A percentile compares a stretch with the other conserved stretches of the same genome.
Evolutionary conservation across 1,140 invertebrate species (phyloP).

Genomic region (Pomacea maculata): DNA sequence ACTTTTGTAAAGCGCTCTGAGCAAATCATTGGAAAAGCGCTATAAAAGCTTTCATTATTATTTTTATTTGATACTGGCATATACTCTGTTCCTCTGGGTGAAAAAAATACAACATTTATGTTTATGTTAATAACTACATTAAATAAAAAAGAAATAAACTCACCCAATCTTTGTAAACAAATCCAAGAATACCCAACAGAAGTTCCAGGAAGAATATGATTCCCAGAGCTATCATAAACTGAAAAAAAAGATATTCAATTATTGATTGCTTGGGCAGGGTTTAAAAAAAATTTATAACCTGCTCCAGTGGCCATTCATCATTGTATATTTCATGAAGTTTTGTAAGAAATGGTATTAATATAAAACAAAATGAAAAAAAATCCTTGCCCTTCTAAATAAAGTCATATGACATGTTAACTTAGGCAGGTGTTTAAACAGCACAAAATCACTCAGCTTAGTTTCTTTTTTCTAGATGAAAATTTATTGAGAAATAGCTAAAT

Average conservation of each 20-base stretch:
- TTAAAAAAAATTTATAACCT: background rate
- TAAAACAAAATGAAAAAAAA: background rate
- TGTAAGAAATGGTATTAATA: background rate
- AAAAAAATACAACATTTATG: too few relatives aligned
- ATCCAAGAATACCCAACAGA: slow-evolving; percentile 88
- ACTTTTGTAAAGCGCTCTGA: too few relatives aligned
- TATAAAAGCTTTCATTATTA: too few relatives aligned
- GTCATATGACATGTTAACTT: background rate
- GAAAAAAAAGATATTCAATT: slow-evolving; percentile 65
- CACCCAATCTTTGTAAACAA: slow-evolving; percentile 97
- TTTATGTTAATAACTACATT: too few relatives aligned
- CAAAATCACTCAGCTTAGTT: background rate
- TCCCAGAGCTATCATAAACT: slow-evolving; percentile 94
- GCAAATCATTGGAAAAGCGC: too few relatives aligned
- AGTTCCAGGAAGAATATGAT: slow-evolving; percentile 90
- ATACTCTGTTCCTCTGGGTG: too few relatives aligned
- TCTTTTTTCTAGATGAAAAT: background rate
- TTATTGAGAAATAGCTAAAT: background rate
- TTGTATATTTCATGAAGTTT: background rate
- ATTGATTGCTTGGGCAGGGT: background rate
- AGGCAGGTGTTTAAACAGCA: too few relatives aligned
- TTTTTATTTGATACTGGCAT: too few relatives aligned
- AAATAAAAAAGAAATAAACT: slow-evolving; percentile 53
- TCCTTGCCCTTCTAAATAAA: background rate
- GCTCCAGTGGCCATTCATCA: background rate